Base-by-base conservation (phyloP, 2,888 invertebrate species). In the Leptinotarsa juncta region DNA sequence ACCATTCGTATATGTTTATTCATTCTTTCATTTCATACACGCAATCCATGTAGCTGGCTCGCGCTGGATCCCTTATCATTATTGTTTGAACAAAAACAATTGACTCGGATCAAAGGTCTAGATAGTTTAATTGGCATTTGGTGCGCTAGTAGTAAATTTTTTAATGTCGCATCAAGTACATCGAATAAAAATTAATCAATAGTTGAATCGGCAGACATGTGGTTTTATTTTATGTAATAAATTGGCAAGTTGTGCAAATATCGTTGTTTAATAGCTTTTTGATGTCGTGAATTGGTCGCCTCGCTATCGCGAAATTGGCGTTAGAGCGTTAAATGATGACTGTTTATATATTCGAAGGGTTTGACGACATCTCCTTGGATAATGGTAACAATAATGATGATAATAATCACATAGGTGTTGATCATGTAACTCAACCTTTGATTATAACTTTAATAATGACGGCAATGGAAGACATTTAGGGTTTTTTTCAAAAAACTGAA, bases 61-160 rank as follows among this genome's bases (percentile, higher is more conserved):
- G 16, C 51, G 20, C 57, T 51, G 26, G 23, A 26, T 20, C 67
- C 16, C 42, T 18, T 68, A 67, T 67, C 51, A 18, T 51, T 42
- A 42, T 53, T 67, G 50, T 67, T 67, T 53, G 32, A 67, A 67
- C 50, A 67, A 67, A 67, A 26, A 51, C 51, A 67, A 67, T 50
- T 51, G 53, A 51, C 23, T 23, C 67, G 67, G 50, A 51, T 50
- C 67, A 67, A 67, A 67, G 49, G 67, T 67, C 67, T 32, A 67
- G 16, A 62, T 26, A 67, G 49, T 51, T 51, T 67, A 26, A 50
- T 50, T 67, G 32, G 53, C 50, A 53, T 50, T 53, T 67, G 67
- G 51, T 67, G 26, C 26, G 51, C 23, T 68, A 4, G 55, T 26
- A 4, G 55, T 68, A 48, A 66, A 10, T 67, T 67, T 51, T 67